Percentiles rank a stretch among this genome's conserved stretches.
Conservation (phyloP, 2,797 vertebrate genomes). For the Hapalemur alaotrensis region DNA sequence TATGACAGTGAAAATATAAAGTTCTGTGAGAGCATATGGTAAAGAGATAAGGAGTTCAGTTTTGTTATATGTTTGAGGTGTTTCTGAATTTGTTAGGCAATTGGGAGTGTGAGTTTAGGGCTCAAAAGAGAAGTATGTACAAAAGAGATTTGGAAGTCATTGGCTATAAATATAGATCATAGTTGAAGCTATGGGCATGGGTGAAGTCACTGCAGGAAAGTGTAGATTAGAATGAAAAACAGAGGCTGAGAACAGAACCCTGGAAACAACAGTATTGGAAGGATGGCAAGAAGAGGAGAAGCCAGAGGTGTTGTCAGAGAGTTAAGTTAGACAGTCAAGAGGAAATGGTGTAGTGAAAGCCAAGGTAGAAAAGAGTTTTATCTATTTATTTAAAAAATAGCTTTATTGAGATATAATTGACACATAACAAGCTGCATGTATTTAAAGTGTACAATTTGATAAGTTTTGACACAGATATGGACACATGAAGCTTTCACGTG, state of each 20-base stretch:
- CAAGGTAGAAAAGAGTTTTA: background rate
- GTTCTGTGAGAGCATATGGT: background rate
- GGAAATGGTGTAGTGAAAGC: background rate
- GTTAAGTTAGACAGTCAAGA: background rate
- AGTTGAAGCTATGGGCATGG: background rate
- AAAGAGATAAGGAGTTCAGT: background rate
- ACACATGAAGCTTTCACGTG: background rate
- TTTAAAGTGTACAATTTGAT: background rate
- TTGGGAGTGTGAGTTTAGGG: background rate
- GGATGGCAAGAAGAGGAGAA: background rate
- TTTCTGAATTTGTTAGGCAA: background rate
- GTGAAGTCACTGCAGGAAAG: background rate
- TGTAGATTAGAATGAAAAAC: background rate
- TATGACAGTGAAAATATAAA: background rate
- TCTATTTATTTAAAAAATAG: background rate
- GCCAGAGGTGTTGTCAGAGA: background rate
- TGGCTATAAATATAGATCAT: background rate
- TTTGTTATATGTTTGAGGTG: background rate
- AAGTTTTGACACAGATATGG: background rate
- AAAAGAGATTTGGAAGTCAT: background rate
- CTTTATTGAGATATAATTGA: background rate
- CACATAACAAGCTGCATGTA: background rate
- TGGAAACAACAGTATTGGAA: background rate
- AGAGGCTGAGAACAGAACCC: background rate
- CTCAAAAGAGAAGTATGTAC: background rate